Base-by-base conservation (phyloP, 2,888 invertebrate genomes). In the Papilio gigon region DNA sequence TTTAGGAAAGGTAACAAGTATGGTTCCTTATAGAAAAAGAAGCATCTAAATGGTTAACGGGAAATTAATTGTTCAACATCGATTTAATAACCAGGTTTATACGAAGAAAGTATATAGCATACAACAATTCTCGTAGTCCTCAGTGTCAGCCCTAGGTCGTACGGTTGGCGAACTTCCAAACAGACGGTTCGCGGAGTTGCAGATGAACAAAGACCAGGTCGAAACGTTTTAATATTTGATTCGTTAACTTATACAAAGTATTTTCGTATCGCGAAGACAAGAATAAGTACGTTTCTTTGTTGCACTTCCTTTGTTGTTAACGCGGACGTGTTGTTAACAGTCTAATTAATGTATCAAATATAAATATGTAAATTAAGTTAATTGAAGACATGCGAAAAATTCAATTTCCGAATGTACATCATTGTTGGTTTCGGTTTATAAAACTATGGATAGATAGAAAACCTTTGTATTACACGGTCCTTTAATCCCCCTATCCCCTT, bases 161-260 rank as follows among this genome's bases (percentile, higher is more conserved):
- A 68, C 42, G 56, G 50, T 72, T 81, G 80, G 84, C 81, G 78
- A 72, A 71, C 73, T 71, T 75, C 79, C 83, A 83, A 85, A 82
- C 79, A 82, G 76, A 76, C 78, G 76, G 75, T 75, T 78, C 75
- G 81, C 80, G 77, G 80, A 76, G 76, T 80, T 83, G 75, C 76
- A 77, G 70, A 71, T 74, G 77, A 83, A 86, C 84, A 85, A 85
- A 85, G 82, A 80, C 78, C 75, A 73, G 73, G 67, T 68, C 70
- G 20, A 66, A 74, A 71, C 72, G 70, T 70, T 77, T 76, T 75
- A 70, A 75, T 75, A 73, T 73, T 71, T 58, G 68, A 70, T 68
- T 56, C 71, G 65, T 71, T 65, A 56, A 44, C 64, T 65, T 50
- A 65, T 40, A 30, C 50, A 56, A 59, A 47, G 37, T 50, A 72